Base-by-base conservation (phyloP, 2,797 vertebrate genomes). In the Eulemur mongoz region DNA sequence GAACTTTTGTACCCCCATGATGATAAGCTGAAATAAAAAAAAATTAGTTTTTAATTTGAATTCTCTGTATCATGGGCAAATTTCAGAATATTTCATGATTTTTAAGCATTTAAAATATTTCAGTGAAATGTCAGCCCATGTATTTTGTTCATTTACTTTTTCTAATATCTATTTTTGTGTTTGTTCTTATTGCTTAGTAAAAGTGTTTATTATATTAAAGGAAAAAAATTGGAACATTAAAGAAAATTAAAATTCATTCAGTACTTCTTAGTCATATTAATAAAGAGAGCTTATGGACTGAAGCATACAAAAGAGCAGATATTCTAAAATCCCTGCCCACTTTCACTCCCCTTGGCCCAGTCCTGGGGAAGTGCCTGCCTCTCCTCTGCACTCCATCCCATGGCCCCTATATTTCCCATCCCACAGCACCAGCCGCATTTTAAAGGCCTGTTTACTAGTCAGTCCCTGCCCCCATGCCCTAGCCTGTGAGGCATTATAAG, bases 241-340 rank as follows among this genome's bases (percentile, higher is more conserved):
- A 79, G 38, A 91, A 93, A 94, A 72, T 91, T 80, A 94, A 91
- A 95, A 78, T 84, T 48, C 22, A 70, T 81, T 89, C 65, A 94
- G n/a, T 57, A 84, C 15, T 32, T 88, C 69, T 83, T 87, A 95
- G 59, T 78, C 76, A 84, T 97, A 90, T 25, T 91, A 81, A 81
- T 22, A 89, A 13, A 82, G 25, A 87, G 22, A 27, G 27, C 17
- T 84, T 91, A n/a, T 80, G 32, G 17, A 48, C 69, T 69, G n/a
- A 13, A 89, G 30, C 48, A 92, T 57, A 81, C 30, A n/a, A 82
- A 95, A 69, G 35, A 87, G 48, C 48, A 93, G 63, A 79, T 67
- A 38, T 10, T 90, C 52, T 30, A 38, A 87, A 91, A 50, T 52
- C 40, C 5, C 30, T 45, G 50, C 20, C 20, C n/a, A 45, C 18